Base-by-base conservation (phyloP, 2,888 invertebrate genomes). In the Protodeltote pygarga region DNA sequence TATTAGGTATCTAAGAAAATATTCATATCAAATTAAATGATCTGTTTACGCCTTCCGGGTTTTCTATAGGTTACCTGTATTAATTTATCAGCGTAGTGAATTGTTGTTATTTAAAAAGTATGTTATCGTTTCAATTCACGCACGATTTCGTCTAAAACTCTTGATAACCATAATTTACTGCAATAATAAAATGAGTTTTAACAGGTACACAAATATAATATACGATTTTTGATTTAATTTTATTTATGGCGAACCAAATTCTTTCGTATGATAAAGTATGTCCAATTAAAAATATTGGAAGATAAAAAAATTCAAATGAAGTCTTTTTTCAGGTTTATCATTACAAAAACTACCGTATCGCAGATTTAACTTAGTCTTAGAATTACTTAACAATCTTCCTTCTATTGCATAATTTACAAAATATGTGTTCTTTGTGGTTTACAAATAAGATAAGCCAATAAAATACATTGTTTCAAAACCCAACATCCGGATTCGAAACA, bases 51-150 rank as follows among this genome's bases (percentile, higher is more conserved):
- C 28, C 37, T 40, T 38, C 51, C 35, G 17, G 6, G 9, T 14
- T 44, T n/a, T 14, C 15, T 40, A 25, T 31, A 38, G 24, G 25
- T 33, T 32, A 42, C 55, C n/a, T 49, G 39, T 25, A 40, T 53
- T 59, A 57, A 55, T 57, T 68, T 73, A 71, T 65, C 63, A 68
- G 64, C 62, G 53, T 64, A 47, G 17, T 52, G 50, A 62, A 65
- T 64, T 49, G 23, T 24, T 32, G 6, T 55, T 52, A 64, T 64
- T 67, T 66, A 31, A 48, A 52, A 49, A 58, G 25, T 47, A 45
- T 59, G 49, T 51, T 61, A 62, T 60, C 48, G 59, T 48, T 54
- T 51, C 46, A 54, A 51, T 45, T 62, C 55, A 68, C 49, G 58
- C 41, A 51, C 60, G 46, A 62, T 61, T 71, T 63, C 38, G 20